Conservation (phyloP, 1,140 invertebrate species). For the Zaprionus kolodkinae region DNA sequence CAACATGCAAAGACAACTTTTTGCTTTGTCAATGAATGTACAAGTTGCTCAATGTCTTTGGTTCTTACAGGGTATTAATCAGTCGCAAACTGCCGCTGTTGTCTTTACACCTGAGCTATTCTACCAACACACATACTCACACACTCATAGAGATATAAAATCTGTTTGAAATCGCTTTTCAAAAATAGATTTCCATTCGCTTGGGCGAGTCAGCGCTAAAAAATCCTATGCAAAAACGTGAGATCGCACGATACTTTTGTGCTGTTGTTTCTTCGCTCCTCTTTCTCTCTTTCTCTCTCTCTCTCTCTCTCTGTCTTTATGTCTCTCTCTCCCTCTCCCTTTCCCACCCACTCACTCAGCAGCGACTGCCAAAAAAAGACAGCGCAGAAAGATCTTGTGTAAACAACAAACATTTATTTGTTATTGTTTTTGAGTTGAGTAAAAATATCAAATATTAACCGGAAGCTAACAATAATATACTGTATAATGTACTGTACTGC, state of each 20-base stretch:
- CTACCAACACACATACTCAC: conserved; percentile 30
- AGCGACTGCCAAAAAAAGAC: conserved; percentile 19
- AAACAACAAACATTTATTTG: conserved; percentile 66
- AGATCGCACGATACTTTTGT: conserved; percentile 60
- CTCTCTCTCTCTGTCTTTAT: background rate
- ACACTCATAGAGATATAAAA: conserved; percentile 35
- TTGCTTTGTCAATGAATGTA: background rate
- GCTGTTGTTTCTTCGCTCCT: conserved; percentile 50
- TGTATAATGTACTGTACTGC: background rate
- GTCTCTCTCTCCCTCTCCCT: conserved; percentile 3
- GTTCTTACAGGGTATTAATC: conserved; percentile 16
- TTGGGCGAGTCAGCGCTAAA: conserved; percentile 61
- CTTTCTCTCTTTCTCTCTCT: conserved; percentile 14
- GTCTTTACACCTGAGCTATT: conserved; percentile 57
- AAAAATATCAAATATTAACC: conserved; percentile 24
- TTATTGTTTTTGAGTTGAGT: conserved; percentile 37
- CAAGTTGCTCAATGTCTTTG: background rate
- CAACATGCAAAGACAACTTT: background rate
- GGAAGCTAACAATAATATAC: conserved; percentile 12
- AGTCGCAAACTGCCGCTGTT: background rate
- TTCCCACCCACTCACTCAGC: conserved; percentile 28
- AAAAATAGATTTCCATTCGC: conserved; percentile 76
- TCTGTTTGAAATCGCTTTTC: conserved; percentile 16
- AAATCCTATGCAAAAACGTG: conserved; percentile 78
- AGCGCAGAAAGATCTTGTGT: conserved; percentile 32